phyloP scores from a whole-genome alignment of 2,888 invertebrate genomes.

The Acleris literana region DNA sequence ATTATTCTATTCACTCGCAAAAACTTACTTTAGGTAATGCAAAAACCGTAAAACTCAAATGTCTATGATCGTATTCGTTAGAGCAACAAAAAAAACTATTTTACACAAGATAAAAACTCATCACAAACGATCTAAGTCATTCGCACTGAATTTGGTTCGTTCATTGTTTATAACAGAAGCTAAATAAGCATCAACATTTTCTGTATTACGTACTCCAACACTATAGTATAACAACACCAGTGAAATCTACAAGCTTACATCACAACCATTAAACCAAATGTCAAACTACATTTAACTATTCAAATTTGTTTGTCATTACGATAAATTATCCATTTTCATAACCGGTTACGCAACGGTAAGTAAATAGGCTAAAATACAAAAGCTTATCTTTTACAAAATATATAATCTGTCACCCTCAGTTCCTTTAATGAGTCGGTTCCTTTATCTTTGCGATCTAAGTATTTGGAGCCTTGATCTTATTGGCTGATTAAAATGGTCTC shows the following conservation, averaged over 20 bases:
- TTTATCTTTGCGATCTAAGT: constrained; percentile 67
- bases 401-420: constrained; percentile 61
- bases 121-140: too few relatives aligned
- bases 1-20: too few relatives aligned
- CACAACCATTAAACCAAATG: constrained; percentile 21
- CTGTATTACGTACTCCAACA: constrained; percentile 1
- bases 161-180: too few relatives aligned
- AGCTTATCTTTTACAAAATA: constrained; percentile 45
- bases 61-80: too few relatives aligned
- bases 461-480: constrained; percentile 69
- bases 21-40: too few relatives aligned
- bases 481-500: constrained; percentile 77
- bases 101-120: too few relatives aligned
- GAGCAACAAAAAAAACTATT: too few relatives aligned
- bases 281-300: constrained; percentile 9
- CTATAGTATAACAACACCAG: too few relatives aligned
- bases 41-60: too few relatives aligned
- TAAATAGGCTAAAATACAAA: constrained; percentile 68
- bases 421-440: constrained; percentile 49
- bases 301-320: constrained; percentile 13
- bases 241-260: constrained; percentile 4
- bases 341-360: constrained; percentile 56
- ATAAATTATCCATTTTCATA: constrained; percentile 47
- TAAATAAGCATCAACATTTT: not conserved
- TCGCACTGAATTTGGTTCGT: too few relatives aligned